Evolutionary conservation across 2,113 vertebrate genomes (phyloP).

Genomic region (Ia io): DNA sequence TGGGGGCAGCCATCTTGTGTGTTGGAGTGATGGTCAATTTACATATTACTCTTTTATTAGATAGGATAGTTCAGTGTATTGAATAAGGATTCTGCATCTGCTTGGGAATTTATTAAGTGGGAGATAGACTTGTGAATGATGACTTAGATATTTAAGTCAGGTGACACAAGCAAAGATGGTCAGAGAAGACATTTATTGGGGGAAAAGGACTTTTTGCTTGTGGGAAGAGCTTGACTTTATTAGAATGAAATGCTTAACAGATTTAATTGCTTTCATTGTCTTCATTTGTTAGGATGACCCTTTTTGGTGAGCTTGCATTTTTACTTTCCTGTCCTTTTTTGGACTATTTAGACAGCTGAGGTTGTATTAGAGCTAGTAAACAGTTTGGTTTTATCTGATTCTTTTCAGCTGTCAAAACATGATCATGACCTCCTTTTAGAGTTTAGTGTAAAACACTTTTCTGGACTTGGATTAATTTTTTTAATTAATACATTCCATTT

Average conservation of each 20-base stretch:
- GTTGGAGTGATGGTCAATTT: too few relatives aligned
- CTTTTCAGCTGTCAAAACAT: constrained; percentile 58
- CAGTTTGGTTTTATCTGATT: constrained; percentile 40
- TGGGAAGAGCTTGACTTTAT: neutral
- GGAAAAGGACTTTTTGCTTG: neutral
- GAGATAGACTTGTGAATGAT: neutral
- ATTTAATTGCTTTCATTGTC: neutral
- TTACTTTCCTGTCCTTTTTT: neutral
- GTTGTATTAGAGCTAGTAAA: neutral
- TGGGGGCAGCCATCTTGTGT: too few relatives aligned
- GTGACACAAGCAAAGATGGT: neutral
- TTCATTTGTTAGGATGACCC: constrained; percentile 2
- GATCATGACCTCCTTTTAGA: constrained; percentile 49
- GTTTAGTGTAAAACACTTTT: constrained; percentile 38
- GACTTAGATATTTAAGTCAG: neutral
- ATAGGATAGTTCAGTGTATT: neutral
- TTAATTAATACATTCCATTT: neutral
- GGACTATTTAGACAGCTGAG: constrained; percentile 46
- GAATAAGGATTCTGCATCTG: neutral
- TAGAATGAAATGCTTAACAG: neutral
- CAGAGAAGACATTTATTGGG: neutral
- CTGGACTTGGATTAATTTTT: constrained; percentile 35
- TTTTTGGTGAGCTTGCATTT: constrained; percentile 9
- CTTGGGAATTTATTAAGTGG: neutral
- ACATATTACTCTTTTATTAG: too few relatives aligned